These are phyloP conservation scores for Hoplodrina ambigua DNA, from an alignment of 2,888 invertebrate genomes.

Conservation along the genomic window DNA sequence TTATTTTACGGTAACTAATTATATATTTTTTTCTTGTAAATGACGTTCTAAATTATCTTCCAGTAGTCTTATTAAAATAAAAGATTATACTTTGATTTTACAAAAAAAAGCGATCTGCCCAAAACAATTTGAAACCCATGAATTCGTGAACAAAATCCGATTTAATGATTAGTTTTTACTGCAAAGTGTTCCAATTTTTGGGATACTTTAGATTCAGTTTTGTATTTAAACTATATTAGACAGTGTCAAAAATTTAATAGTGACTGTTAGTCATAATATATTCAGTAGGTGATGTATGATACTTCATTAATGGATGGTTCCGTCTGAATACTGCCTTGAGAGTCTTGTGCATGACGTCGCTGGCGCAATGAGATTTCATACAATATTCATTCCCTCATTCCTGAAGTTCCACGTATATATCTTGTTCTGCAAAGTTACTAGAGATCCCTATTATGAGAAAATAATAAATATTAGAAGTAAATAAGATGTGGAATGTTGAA, in stretches of 20 bases:
- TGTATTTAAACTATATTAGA: too few species aligned
- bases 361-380: conserved; percentile 28
- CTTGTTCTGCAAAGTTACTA: conserved; percentile 11
- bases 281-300: conserved; percentile 42
- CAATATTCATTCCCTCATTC: conserved; percentile 48
- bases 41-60: too few species aligned
- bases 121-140: too few species aligned
- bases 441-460: background rate
- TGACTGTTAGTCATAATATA: conserved; percentile 31
- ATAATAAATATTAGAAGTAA: background rate
- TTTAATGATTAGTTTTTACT: too few species aligned
- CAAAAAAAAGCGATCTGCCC: too few species aligned
- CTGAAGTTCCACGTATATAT: conserved; percentile 15
- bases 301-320: conserved; percentile 46
- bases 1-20: too few species aligned
- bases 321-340: conserved; percentile 35
- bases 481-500: background rate
- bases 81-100: too few species aligned
- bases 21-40: too few species aligned
- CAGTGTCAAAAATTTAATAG: background rate
- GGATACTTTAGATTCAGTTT: too few species aligned
- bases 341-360: conserved; percentile 28
- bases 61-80: too few species aligned
- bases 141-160: too few species aligned
- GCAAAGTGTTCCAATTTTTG: too few species aligned